Conservation (phyloP, 2,888 invertebrate genomes). For the Lordiphosa fenestrarum region DNA sequence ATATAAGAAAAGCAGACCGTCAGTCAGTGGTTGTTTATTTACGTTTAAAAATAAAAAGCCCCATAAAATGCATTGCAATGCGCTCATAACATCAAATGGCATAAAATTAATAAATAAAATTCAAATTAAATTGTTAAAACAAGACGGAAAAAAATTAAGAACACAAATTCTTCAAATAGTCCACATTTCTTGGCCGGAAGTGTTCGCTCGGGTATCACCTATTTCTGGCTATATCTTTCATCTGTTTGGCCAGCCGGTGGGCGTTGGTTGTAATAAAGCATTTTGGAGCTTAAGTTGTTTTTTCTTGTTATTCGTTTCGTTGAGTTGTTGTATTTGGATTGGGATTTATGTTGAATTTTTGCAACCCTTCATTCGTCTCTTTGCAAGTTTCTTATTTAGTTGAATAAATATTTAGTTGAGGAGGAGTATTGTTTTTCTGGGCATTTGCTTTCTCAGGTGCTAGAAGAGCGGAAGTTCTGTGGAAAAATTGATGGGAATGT, state of each 20-base stretch:
- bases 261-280: conserved; percentile 68
- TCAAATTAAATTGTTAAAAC: conserved; percentile 54
- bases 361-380: conserved; percentile 59
- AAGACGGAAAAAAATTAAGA: conserved; percentile 20
- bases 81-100: conserved; percentile 30
- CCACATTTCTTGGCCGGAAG: conserved; percentile 50
- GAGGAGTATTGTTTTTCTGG: conserved; percentile 62
- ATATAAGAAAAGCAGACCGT: conserved; percentile 19
- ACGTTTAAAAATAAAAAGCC: conserved; percentile 63
- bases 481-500: conserved; percentile 8
- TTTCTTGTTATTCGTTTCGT: conserved; percentile 8
- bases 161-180: conserved; percentile 19
- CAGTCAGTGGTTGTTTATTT: conserved; percentile 69
- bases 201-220: conserved; percentile 58
- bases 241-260: no score
- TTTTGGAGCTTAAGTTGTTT: conserved; percentile 62
- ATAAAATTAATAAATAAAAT: conserved; percentile 64
- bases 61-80: conserved; percentile 48
- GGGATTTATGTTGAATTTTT: conserved; percentile 70
- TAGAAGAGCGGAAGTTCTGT: conserved; percentile 46
- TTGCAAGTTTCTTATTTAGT: conserved; percentile 26
- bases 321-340: conserved; percentile 44
- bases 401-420: conserved; percentile 61
- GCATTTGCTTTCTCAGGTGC: conserved; percentile 31
- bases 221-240: conserved; percentile 38